Evolutionary conservation across 2,888 invertebrate genomes (phyloP).

Genomic region (Andrena dorsata): DNA sequence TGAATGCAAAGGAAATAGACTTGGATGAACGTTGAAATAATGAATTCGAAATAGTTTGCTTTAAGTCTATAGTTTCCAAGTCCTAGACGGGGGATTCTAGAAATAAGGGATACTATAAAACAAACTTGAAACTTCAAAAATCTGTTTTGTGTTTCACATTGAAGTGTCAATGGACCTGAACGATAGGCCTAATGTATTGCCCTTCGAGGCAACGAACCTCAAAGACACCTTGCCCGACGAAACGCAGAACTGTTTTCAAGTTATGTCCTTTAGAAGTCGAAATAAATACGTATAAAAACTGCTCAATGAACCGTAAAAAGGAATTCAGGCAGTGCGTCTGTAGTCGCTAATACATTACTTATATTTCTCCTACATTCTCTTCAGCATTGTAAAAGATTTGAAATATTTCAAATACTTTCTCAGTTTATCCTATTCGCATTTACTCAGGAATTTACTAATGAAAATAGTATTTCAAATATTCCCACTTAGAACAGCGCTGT

Average conservation of each 20-base stretch:
- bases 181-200: constrained; percentile 12
- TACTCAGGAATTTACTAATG: background rate
- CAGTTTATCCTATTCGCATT: background rate
- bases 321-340: background rate
- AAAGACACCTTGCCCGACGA: background rate
- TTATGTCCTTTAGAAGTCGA: no score
- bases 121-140: background rate
- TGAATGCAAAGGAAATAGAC: background rate
- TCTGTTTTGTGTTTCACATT: constrained; percentile 11
- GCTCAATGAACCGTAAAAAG: background rate
- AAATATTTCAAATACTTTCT: background rate
- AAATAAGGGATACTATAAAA: background rate
- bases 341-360: background rate
- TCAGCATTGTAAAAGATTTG: background rate
- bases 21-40: background rate
- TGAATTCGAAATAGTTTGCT: no score
- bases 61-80: no score
- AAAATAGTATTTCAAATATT: background rate
- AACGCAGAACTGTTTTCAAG: background rate
- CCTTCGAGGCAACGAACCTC: background rate
- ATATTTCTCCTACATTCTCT: background rate
- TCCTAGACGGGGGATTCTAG: no score
- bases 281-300: background rate
- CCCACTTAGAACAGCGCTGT: background rate
- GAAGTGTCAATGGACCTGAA: constrained; percentile 11